Conservation (phyloP, 2,113 vertebrate genomes). For the Campylomormyrus numenius region DNA sequence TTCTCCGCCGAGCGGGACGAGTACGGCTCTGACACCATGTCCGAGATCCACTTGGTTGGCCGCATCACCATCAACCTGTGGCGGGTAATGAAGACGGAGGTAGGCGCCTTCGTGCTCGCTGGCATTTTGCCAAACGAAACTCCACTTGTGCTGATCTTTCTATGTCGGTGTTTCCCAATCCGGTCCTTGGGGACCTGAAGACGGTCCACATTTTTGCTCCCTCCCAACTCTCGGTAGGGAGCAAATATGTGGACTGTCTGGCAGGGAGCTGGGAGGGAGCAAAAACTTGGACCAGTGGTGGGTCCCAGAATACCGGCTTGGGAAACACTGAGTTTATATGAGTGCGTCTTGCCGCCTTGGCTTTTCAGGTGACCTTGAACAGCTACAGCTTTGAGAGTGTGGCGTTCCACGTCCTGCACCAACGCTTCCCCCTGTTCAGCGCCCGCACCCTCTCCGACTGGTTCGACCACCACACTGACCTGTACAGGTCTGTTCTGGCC, state of each 20-base stretch:
- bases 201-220: not conserved
- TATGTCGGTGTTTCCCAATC: not conserved
- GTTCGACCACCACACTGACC: slow-evolving; percentile 88
- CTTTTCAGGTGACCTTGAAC: slow-evolving; percentile 76
- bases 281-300: too few relatives aligned
- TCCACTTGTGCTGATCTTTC: not conserved
- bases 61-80: slow-evolving; percentile 87
- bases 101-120: slow-evolving; percentile 27
- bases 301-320: not conserved
- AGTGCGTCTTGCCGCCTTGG: not conserved
- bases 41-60: slow-evolving; percentile 87
- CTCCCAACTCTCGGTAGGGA: too few relatives aligned
- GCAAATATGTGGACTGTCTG: not conserved
- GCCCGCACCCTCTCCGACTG: slow-evolving; percentile 88
- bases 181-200: not conserved
- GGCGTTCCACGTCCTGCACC: slow-evolving; percentile 91
- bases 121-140: not conserved
- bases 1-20: slow-evolving; percentile 83
- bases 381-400: slow-evolving; percentile 97
- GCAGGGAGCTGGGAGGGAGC: too few relatives aligned
- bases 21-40: slow-evolving; percentile 88
- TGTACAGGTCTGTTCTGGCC: slow-evolving; percentile 72
- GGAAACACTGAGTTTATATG: not conserved
- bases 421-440: slow-evolving; percentile 86
- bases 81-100: slow-evolving; percentile 97